phyloP scores from a whole-genome alignment of 1,140 invertebrate species.

The Camponotus pennsylvanicus region DNA sequence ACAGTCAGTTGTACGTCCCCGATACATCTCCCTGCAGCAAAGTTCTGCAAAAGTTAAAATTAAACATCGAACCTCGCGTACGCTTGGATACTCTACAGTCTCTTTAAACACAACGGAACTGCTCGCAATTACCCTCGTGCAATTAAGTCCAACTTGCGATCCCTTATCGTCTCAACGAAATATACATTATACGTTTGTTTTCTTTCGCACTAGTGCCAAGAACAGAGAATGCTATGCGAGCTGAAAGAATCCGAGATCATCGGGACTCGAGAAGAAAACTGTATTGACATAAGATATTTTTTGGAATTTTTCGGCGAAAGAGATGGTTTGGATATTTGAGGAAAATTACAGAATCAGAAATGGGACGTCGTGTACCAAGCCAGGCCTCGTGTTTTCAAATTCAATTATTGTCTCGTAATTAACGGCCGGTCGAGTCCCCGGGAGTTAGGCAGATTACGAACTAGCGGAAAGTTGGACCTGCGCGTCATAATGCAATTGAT shows the following conservation, averaged over 20 bases:
- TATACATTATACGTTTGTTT: not conserved
- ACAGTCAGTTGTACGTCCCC: not conserved
- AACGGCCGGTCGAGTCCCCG: constrained; percentile 58
- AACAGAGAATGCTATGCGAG: not conserved
- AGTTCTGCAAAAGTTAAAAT: constrained; percentile 55
- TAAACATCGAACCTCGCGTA: constrained; percentile 37
- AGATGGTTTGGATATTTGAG: not conserved
- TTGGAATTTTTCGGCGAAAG: no score
- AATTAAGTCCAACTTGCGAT: constrained; percentile 20
- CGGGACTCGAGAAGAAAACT: not conserved
- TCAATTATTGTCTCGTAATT: constrained; percentile 76
- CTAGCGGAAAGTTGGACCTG: constrained; percentile 65
- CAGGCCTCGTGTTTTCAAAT: constrained; percentile 58
- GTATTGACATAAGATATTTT: not conserved
- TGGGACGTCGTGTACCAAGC: not conserved
- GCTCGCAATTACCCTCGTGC: not conserved
- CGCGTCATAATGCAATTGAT: constrained; percentile 72
- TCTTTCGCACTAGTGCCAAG: not conserved
- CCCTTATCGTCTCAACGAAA: not conserved
- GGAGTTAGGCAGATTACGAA: constrained; percentile 74
- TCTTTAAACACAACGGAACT: constrained; percentile 47
- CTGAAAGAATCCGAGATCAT: not conserved
- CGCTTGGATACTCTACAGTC: not conserved
- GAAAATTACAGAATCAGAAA: constrained; percentile 14
- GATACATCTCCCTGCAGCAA: constrained; percentile 20